A percentile compares a stretch with the other conserved stretches of the same genome.
phyloP scores from a whole-genome alignment of 2,113 vertebrate genomes.

The Paramormyrops kingsleyae region DNA sequence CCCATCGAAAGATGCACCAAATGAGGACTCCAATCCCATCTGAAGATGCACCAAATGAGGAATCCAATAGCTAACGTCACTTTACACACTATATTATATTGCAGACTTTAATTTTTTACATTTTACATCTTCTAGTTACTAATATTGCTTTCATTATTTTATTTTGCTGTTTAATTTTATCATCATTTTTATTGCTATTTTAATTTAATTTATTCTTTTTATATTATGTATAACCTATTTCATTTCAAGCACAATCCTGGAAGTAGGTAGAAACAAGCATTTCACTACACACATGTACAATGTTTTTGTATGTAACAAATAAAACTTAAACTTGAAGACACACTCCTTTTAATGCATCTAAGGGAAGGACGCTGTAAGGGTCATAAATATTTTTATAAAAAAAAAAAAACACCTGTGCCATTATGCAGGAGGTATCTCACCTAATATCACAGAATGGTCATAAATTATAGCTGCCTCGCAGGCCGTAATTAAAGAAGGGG shows the following conservation, averaged over 20 bases:
- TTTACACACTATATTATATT: neutral
- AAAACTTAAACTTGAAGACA: neutral
- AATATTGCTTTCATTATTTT: neutral
- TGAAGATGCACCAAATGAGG: neutral
- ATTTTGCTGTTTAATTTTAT: neutral
- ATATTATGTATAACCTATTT: neutral
- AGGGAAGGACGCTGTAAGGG: neutral
- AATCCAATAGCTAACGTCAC: neutral
- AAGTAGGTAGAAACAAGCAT: neutral
- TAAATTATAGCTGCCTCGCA: neutral
- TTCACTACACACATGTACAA: neutral
- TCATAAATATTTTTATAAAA: neutral
- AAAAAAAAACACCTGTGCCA: neutral
- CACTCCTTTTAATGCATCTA: neutral
- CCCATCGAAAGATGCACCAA: no score
- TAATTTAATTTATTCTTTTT: neutral
- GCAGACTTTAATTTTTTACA: neutral
- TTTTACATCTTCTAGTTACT: neutral
- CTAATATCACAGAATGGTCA: neutral
- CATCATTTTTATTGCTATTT: neutral
- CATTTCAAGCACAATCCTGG: neutral
- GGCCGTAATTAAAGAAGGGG: neutral
- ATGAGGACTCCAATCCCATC: no score
- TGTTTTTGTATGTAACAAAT: neutral
- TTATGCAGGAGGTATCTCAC: neutral